Evolutionary conservation across 2,888 invertebrate genomes (phyloP).

Genomic region (Lasioglossum lativentre): DNA sequence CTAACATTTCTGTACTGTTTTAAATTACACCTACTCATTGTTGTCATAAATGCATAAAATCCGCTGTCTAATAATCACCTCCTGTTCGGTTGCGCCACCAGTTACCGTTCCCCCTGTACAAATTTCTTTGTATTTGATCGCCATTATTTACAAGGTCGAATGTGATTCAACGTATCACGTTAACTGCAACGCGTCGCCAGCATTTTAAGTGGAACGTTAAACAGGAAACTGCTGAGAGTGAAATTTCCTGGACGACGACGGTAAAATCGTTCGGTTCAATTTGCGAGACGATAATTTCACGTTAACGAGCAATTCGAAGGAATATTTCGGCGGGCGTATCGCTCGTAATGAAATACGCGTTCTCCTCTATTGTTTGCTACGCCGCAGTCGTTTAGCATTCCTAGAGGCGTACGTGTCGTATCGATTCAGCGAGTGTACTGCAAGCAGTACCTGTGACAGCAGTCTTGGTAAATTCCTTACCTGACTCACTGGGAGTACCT

Average conservation of each 20-base stretch:
- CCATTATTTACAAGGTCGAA: not conserved
- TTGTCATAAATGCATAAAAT: no score
- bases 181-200: not conserved
- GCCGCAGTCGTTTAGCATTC: conserved; percentile 71
- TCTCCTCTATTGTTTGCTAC: conserved; percentile 54
- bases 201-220: not conserved
- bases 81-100: not conserved
- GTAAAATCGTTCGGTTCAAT: conserved; percentile 3
- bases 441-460: conserved; percentile 54
- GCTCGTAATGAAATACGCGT: conserved; percentile 51
- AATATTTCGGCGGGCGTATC: conserved; percentile 30
- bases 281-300: conserved; percentile 24
- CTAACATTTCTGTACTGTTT: no score
- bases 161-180: not conserved
- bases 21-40: no score
- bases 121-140: not conserved
- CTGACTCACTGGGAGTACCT: conserved; percentile 78
- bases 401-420: conserved; percentile 72
- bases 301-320: conserved; percentile 36
- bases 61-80: no score
- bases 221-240: not conserved
- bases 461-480: conserved; percentile 75
- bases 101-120: no score
- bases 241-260: not conserved
- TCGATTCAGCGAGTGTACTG: conserved; percentile 75